Base-by-base conservation (phyloP, 1,140 invertebrate species). In the Cydia splendana region DNA sequence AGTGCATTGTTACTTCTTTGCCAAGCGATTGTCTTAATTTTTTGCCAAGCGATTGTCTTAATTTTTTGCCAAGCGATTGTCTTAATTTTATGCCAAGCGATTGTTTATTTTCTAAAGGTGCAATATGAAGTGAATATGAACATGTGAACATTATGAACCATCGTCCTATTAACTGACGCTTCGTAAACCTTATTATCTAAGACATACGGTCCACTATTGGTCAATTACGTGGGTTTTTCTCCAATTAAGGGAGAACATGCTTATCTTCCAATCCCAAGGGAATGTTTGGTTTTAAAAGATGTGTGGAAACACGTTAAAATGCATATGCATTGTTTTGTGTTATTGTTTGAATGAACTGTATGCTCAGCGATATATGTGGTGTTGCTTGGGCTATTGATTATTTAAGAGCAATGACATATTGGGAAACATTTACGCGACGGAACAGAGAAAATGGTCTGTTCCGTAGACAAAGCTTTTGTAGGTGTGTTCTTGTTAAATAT, bases 291-390 rank as follows among this genome's bases (percentile, higher is more conserved):
- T 18, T 18, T 6, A n/a, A 2, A n/a, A 53, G 0, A n/a, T 18
- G 51, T 53, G 51, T 18, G 51, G 6, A 18, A n/a, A 53, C 6
- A n/a, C 51, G 1, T 53, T 48, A 48, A 48, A 53, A n/a, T 18
- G 5, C 13, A 48, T 13, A 51, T 51, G 13, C n/a, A 53, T 53
- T 53, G 51, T 18, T 53, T n/a, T 7, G 13, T 53, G n/a, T 53
- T 18, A 53, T 53, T 53, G 80, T 80, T 53, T 75, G 7, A 67
- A 7, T 74, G 34, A 20, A 57, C 3, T 13, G 30, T 24, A 57
- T 74, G 48, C 65, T 20, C 34, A 7, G 20, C 7, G n/a, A 53
- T 6, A 53, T 1, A 18, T 53, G 51, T 53, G 51, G 1, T 48
- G 1, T 2, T 53, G 15, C 51, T 53, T n/a, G 13, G n/a, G 15